These are phyloP conservation scores for Diorhabda carinulata DNA, from an alignment of 1,140 invertebrate species.

Conservation along the genomic window DNA sequence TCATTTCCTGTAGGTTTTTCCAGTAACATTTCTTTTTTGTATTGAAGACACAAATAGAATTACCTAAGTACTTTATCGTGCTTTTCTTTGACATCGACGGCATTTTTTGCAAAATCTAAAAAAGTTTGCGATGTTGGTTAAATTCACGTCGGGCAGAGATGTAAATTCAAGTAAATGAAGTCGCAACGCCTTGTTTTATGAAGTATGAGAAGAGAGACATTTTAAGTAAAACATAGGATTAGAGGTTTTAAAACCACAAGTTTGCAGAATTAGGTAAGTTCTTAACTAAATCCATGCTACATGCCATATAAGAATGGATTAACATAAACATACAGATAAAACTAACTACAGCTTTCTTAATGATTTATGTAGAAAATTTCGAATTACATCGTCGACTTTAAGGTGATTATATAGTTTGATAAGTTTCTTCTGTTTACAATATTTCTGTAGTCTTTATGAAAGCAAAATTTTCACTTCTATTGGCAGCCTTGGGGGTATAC, in stretches of 20 bases:
- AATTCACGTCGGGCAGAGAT: slow-evolving; percentile 1
- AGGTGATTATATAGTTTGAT: not conserved
- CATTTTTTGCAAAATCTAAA: too few species aligned
- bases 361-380: slow-evolving; percentile 19
- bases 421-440: too few species aligned
- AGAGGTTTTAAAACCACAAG: slow-evolving; percentile 42
- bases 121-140: not conserved
- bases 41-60: too few species aligned
- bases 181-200: slow-evolving; percentile 13
- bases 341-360: slow-evolving; percentile 17
- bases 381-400: not conserved
- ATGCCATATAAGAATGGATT: slow-evolving; percentile 42
- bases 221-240: slow-evolving; percentile 25
- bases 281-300: slow-evolving; percentile 38
- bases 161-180: slow-evolving; percentile 21
- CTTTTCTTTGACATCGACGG: too few species aligned
- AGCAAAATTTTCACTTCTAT: too few species aligned
- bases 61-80: too few species aligned
- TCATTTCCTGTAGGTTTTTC: too few species aligned
- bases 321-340: slow-evolving; percentile 34
- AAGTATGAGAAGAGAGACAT: slow-evolving; percentile 29
- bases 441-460: too few species aligned
- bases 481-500: too few species aligned
- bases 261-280: slow-evolving; percentile 42
- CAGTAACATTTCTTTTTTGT: too few species aligned